Conservation (phyloP, 2,113 vertebrate species). For the Pandion haliaetus region DNA sequence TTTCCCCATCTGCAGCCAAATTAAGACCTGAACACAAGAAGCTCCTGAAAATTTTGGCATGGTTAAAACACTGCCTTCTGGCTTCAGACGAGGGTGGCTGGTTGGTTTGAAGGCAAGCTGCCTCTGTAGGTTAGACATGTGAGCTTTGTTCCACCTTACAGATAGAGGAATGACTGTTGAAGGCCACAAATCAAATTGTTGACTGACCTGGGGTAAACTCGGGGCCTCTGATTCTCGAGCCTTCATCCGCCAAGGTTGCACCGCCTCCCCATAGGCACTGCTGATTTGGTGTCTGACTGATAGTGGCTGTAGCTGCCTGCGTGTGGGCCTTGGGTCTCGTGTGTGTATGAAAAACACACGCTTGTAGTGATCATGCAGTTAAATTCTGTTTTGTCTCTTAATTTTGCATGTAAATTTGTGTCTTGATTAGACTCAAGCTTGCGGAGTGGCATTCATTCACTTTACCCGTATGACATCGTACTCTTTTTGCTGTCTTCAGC, state of each 20-base stretch:
- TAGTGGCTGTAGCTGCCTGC: accelerated
- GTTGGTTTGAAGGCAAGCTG: too few species aligned
- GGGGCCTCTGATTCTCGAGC: neutral
- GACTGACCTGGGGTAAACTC: accelerated
- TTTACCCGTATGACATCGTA: accelerated
- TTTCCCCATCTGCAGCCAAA: neutral
- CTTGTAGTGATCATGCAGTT: neutral
- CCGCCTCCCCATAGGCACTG: neutral
- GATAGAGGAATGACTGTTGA: neutral
- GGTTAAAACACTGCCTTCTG: neutral
- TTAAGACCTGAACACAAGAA: neutral
- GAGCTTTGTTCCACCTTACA: neutral
- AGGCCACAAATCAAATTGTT: accelerated
- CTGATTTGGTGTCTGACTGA: neutral
- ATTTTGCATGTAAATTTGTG: neutral
- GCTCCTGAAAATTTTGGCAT: accelerated
- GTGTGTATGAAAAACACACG: neutral
- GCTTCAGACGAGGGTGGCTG: accelerated
- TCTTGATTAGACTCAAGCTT: neutral
- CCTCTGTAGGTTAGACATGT: accelerated
- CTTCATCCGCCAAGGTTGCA: accelerated
- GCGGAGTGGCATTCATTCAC: neutral
- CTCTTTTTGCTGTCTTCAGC: neutral
- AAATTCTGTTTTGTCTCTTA: neutral
- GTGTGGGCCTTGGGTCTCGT: neutral